These are phyloP conservation scores for Synanthedon vespiformis DNA, from an alignment of 2,888 invertebrate genomes.

Conservation along the genomic window DNA sequence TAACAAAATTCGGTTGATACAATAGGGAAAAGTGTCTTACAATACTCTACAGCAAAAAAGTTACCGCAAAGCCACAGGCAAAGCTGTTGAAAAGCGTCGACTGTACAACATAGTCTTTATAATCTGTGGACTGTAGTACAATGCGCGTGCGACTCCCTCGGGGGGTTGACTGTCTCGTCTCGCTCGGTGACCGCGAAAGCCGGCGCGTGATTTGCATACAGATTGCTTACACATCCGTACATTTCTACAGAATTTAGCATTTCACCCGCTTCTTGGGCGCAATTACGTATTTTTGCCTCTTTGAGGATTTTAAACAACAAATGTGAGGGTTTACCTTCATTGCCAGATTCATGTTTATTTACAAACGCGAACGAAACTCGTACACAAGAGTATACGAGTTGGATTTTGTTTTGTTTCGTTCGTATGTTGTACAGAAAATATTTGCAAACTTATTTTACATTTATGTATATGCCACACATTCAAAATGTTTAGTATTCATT, in stretches of 20 bases:
- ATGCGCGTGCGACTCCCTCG: slow-evolving; percentile 14
- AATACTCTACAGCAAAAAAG: not conserved
- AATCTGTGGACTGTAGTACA: slow-evolving; percentile 32
- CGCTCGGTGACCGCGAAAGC: slow-evolving; percentile 16
- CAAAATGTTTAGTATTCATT: too few relatives aligned
- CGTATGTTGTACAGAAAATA: not conserved
- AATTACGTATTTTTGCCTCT: slow-evolving; percentile 1
- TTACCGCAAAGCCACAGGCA: not conserved
- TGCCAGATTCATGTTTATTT: not conserved
- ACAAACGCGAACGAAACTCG: not conserved
- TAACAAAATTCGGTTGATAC: too few relatives aligned
- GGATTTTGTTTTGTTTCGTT: not conserved
- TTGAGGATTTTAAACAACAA: not conserved
- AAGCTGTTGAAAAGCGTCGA: not conserved
- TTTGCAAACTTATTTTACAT: too few relatives aligned
- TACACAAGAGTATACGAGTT: not conserved
- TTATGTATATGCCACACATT: too few relatives aligned
- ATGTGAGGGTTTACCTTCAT: not conserved
- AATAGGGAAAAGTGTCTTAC: too few relatives aligned
- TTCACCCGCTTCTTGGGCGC: slow-evolving; percentile 1
- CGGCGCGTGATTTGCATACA: slow-evolving; percentile 44
- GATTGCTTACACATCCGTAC: slow-evolving; percentile 32
- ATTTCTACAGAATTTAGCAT: slow-evolving; percentile 1
- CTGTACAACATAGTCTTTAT: too few relatives aligned
- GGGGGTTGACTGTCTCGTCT: slow-evolving; percentile 1